These are phyloP conservation scores for Solea senegalensis DNA, from an alignment of 2,113 vertebrate species.

Conservation along the genomic window DNA sequence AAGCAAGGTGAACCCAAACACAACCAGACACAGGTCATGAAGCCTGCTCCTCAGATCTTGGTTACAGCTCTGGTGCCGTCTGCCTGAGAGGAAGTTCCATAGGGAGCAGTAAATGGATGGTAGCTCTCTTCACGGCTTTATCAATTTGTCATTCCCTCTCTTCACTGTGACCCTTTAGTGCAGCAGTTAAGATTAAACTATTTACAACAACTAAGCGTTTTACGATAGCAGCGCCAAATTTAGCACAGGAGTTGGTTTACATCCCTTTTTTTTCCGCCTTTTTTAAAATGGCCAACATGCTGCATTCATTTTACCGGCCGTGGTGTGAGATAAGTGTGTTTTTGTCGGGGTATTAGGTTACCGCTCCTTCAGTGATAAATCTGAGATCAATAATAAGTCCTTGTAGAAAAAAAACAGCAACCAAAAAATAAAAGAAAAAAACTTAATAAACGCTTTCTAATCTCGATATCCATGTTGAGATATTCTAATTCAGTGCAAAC, in stretches of 20 bases:
- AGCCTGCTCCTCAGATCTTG: constrained; percentile 68
- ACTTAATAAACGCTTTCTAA: constrained; percentile 9
- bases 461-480: constrained; percentile 29
- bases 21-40: constrained; percentile 63
- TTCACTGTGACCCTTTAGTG: constrained; percentile 53
- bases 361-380: constrained; percentile 21
- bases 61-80: constrained; percentile 64
- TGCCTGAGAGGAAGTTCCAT: constrained; percentile 64
- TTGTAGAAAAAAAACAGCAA: constrained; percentile 9
- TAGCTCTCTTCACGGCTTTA: constrained; percentile 64
- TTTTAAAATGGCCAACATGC: constrained; percentile 22
- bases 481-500: constrained; percentile 35
- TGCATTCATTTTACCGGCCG: constrained; percentile 29
- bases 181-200: constrained; percentile 46
- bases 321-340: constrained; percentile 5
- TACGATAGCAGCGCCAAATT: constrained; percentile 41
- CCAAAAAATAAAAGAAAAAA: constrained; percentile 16
- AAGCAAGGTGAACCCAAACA: constrained; percentile 80
- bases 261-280: not conserved
- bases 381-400: constrained; percentile 34
- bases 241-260: constrained; percentile 25
- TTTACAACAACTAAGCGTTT: constrained; percentile 59
- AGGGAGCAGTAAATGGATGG: constrained; percentile 72
- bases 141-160: constrained; percentile 80
- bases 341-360: constrained; percentile 1